These are phyloP conservation scores for Melinaea marsaeus DNA, from an alignment of 2,888 invertebrate genomes.

Conservation along the genomic window DNA sequence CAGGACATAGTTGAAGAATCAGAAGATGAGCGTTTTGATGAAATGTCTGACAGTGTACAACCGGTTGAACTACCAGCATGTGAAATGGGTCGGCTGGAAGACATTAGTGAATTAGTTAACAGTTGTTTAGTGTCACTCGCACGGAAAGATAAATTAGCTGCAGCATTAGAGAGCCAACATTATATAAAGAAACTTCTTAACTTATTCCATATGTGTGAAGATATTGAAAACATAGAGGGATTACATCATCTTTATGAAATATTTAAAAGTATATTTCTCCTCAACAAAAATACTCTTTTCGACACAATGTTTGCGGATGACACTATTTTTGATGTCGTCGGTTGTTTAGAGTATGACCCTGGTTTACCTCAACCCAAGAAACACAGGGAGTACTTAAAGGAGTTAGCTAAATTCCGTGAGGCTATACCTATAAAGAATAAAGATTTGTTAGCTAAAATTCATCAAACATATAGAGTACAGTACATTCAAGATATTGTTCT, in stretches of 20 bases:
- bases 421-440: slow-evolving; percentile 96
- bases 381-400: slow-evolving; percentile 97
- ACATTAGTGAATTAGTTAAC: slow-evolving; percentile 94
- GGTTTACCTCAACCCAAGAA: slow-evolving; percentile 89
- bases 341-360: slow-evolving; percentile 99
- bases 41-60: slow-evolving; percentile 95
- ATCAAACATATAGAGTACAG: slow-evolving; percentile 99
- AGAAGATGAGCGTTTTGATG: slow-evolving; percentile 97
- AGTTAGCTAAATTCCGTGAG: slow-evolving; percentile 93
- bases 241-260: slow-evolving; percentile 98
- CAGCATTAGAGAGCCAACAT: slow-evolving; percentile 94
- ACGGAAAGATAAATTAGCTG: slow-evolving; percentile 95
- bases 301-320: slow-evolving; percentile 99
- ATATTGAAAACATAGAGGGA: slow-evolving; percentile 95
- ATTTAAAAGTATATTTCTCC: slow-evolving; percentile 98
- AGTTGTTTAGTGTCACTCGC: slow-evolving; percentile 93
- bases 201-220: slow-evolving; percentile 98
- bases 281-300: slow-evolving; percentile 97
- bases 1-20: slow-evolving; percentile 98
- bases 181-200: slow-evolving; percentile 97
- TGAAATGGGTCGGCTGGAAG: slow-evolving; percentile 94
- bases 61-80: slow-evolving; percentile 97
- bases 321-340: slow-evolving; percentile 97
- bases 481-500: slow-evolving; percentile 99
- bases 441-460: slow-evolving; percentile 97